phyloP scores from a whole-genome alignment of 2,888 invertebrate genomes.

The Cremastinae sp. region DNA sequence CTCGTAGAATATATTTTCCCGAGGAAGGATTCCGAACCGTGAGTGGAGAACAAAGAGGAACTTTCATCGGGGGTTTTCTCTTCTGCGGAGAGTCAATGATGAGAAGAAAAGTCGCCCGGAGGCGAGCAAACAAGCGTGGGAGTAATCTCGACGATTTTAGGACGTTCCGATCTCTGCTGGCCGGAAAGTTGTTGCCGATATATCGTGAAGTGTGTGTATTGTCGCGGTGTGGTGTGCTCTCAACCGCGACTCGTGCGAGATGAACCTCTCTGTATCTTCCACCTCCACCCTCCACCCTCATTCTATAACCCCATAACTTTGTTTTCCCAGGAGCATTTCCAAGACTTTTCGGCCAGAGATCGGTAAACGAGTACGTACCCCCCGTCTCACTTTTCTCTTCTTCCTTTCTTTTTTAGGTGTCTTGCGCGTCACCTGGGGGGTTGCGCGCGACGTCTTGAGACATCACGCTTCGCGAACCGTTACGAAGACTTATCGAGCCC shows the following conservation, averaged over 20 bases:
- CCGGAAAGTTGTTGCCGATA: constrained; percentile 50
- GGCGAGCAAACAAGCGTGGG: constrained; percentile 40
- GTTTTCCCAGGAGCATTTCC: constrained; percentile 38
- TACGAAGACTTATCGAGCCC: constrained; percentile 62
- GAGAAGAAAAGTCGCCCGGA: constrained; percentile 40
- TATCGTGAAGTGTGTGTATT: constrained; percentile 55
- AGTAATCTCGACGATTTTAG: constrained; percentile 51
- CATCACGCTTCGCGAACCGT: constrained; percentile 58
- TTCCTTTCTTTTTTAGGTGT: constrained; percentile 10
- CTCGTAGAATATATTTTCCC: background rate
- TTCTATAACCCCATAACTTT: constrained; percentile 46
- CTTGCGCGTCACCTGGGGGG: constrained; percentile 27
- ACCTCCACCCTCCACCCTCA: no score
- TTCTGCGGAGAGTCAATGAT: constrained; percentile 16
- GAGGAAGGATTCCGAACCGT: background rate
- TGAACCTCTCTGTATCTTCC: no score
- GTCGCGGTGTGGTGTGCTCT: constrained; percentile 34
- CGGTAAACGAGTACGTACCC: constrained; percentile 27
- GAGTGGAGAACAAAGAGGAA: background rate
- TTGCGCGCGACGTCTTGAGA: constrained; percentile 52
- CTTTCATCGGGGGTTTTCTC: background rate
- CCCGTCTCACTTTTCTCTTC: constrained; percentile 16
- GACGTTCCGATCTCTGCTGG: constrained; percentile 39
- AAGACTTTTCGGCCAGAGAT: constrained; percentile 20
- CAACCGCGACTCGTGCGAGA: constrained; percentile 8